Conservation (phyloP, 2,888 invertebrate genomes). For the Philereme vetulata region DNA sequence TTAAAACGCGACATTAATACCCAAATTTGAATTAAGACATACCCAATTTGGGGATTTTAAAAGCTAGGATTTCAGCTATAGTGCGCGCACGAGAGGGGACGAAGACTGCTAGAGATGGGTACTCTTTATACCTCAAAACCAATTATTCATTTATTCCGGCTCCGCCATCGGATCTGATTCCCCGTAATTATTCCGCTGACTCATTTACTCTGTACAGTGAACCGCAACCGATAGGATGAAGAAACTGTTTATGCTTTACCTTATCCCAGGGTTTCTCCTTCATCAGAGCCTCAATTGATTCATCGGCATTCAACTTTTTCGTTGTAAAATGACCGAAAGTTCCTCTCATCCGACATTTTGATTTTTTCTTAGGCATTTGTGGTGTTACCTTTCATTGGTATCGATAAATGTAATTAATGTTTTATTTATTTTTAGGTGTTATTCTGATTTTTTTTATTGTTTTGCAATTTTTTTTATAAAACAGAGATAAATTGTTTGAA, state of each 20-base stretch:
- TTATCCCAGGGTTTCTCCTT: constrained; percentile 93
- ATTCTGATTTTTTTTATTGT: no score
- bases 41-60: background rate
- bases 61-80: no score
- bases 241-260: constrained; percentile 91
- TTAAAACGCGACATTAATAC: background rate
- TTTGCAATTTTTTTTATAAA: no score
- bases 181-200: no score
- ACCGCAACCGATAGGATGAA: constrained; percentile 85
- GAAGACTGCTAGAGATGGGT: no score
- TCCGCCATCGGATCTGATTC: no score
- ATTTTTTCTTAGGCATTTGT: constrained; percentile 30
- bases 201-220: constrained; percentile 85
- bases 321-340: constrained; percentile 92
- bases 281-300: constrained; percentile 94
- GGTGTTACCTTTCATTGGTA: constrained; percentile 16
- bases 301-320: constrained; percentile 95
- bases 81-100: no score
- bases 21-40: background rate
- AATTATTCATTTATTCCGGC: no score
- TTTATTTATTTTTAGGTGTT: background rate
- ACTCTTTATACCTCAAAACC: no score
- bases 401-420: background rate
- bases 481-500: no score
- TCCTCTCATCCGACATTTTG: constrained; percentile 87